These are phyloP conservation scores for Sandelia bainsii DNA, from an alignment of 2,797 vertebrate species.

Conservation along the genomic window DNA sequence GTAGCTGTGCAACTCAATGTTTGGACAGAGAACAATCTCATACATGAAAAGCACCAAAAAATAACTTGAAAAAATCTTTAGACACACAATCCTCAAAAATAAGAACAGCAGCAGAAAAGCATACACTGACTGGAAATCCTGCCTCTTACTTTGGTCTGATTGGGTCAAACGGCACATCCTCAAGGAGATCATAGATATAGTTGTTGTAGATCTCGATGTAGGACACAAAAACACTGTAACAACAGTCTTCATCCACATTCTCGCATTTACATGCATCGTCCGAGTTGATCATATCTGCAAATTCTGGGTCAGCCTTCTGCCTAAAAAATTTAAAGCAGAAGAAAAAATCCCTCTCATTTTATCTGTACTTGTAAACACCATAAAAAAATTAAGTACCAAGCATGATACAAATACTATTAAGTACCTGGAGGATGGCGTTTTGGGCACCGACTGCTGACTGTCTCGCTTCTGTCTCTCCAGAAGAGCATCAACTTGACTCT, in stretches of 20 bases:
- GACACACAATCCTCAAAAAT: not conserved
- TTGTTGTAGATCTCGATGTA: conserved; percentile 99
- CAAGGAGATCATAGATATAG: conserved; percentile 97
- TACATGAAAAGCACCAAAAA: not conserved
- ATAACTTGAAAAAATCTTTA: not conserved
- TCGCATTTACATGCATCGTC: conserved; percentile 89
- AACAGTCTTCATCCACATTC: conserved; percentile 94
- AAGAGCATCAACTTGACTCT: conserved; percentile 92
- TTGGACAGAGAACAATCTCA: not conserved
- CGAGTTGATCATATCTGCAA: conserved; percentile 93
- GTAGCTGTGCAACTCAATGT: not conserved
- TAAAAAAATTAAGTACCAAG: not conserved
- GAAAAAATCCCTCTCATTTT: not conserved
- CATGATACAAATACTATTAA: not conserved
- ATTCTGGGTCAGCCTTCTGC: conserved; percentile 91
- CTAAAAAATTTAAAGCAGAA: conserved; percentile 69
- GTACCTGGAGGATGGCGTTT: conserved; percentile 89
- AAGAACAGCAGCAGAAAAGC: not conserved
- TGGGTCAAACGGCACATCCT: conserved; percentile 89
- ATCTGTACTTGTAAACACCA: not conserved
- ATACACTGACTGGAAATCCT: not conserved
- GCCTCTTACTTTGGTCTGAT: conserved; percentile 93
- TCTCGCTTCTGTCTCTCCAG: conserved; percentile 94
- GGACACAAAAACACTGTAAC: conserved; percentile 95
- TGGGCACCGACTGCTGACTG: conserved; percentile 80